phyloP scores from a whole-genome alignment of 2,113 vertebrate species.

The Paralichthys olivaceus region DNA sequence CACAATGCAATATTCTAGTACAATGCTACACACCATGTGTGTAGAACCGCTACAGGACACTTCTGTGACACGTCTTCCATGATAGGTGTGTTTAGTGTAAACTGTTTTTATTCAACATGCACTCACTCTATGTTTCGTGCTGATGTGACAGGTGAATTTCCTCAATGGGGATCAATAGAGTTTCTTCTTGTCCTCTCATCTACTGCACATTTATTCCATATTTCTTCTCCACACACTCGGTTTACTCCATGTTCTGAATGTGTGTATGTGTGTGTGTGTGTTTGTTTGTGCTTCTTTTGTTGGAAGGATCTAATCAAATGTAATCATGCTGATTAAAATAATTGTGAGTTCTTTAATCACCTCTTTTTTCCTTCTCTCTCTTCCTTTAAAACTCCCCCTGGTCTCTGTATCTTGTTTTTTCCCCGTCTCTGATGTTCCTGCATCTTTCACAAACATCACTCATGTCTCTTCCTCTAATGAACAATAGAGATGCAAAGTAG shows the following conservation, averaged over 20 bases:
- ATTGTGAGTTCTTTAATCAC: constrained; percentile 66
- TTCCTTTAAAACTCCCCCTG: constrained; percentile 41
- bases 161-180: background rate
- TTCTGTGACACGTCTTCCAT: too few species aligned
- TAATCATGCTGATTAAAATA: constrained; percentile 74
- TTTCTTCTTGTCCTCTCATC: background rate
- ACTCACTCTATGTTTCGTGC: background rate
- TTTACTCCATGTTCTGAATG: constrained; percentile 7
- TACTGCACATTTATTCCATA: background rate
- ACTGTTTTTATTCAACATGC: background rate
- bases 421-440: background rate
- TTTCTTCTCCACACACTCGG: constrained; percentile 12
- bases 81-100: background rate
- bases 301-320: constrained; percentile 74
- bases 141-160: background rate
- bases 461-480: background rate
- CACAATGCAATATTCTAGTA: too few species aligned
- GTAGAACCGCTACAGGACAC: too few species aligned
- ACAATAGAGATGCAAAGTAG: too few species aligned
- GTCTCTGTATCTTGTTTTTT: background rate
- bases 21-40: too few species aligned
- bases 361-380: background rate
- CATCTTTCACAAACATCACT: background rate
- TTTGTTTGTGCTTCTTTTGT: constrained; percentile 68
- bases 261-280: constrained; percentile 31